Conservation (phyloP, 2,113 vertebrate species). For the Pachyramphus minor region DNA sequence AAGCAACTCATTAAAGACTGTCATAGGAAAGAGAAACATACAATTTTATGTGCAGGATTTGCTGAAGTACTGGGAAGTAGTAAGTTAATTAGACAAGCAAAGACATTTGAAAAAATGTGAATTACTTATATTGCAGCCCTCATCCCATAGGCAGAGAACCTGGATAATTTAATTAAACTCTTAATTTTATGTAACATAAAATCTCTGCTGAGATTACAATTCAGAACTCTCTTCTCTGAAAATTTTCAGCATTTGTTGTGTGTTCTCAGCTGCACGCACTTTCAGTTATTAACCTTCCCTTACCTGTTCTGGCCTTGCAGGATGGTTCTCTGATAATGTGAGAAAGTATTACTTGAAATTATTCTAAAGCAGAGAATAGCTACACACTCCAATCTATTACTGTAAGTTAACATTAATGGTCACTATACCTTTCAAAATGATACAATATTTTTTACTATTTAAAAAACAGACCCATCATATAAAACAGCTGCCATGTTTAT, state of each 20-base stretch:
- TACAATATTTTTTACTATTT: constrained; percentile 11
- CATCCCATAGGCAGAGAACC: not conserved
- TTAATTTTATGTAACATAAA: not conserved
- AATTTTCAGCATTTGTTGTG: constrained; percentile 13
- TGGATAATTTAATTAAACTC: not conserved
- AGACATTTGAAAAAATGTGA: not conserved
- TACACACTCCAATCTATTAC: not conserved
- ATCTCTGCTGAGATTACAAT: not conserved
- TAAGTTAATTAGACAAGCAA: not conserved
- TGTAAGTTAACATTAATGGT: not conserved
- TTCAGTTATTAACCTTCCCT: constrained; percentile 7
- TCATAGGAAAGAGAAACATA: not conserved
- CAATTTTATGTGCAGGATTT: not conserved
- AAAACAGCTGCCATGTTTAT: constrained; percentile 73
- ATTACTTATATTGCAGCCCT: not conserved
- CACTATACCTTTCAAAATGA: not conserved
- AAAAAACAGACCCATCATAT: constrained; percentile 10
- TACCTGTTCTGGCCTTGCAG: not conserved
- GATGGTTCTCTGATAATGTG: constrained; percentile 16
- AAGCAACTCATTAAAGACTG: not conserved
- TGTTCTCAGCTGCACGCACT: not conserved
- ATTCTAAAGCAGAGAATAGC: not conserved
- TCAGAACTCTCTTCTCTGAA: not conserved
- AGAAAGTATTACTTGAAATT: constrained; percentile 43
- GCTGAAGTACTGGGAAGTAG: not conserved